A percentile compares a stretch with the other conserved stretches of the same genome.
Conservation (phyloP, 2,113 vertebrate genomes). For the Chascanopsetta lugubris region DNA sequence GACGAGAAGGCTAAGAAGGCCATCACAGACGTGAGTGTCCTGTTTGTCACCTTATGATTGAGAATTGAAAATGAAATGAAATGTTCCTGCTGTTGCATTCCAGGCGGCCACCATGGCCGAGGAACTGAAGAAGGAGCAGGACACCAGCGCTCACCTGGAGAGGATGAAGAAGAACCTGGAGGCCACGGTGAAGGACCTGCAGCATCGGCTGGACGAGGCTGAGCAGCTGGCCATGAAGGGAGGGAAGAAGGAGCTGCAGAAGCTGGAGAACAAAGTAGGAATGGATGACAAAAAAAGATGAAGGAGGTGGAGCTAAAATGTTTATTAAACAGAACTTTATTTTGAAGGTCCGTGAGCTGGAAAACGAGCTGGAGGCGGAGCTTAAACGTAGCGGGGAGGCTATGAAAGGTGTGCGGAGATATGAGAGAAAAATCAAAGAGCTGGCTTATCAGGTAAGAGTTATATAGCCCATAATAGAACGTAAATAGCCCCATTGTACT, state of each 20-base stretch:
- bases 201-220: constrained; percentile 43
- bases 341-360: constrained; percentile 54
- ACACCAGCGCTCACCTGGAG: constrained; percentile 87
- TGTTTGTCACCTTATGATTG: neutral
- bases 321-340: neutral
- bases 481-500: too few relatives aligned
- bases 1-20: constrained; percentile 72
- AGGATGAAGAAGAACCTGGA: constrained; percentile 62
- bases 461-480: neutral
- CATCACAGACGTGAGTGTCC: constrained; percentile 63
- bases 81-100: neutral
- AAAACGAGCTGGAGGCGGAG: constrained; percentile 57
- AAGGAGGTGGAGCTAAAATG: neutral
- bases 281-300: neutral
- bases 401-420: constrained; percentile 49
- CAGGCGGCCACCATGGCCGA: constrained; percentile 86
- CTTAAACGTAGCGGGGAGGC: constrained; percentile 56
- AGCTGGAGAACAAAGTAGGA: constrained; percentile 51
- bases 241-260: constrained; percentile 55
- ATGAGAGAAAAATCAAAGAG: constrained; percentile 65
- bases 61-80: constrained; percentile 14
- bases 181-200: constrained; percentile 48
- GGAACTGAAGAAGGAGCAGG: constrained; percentile 89
- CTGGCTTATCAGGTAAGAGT: constrained; percentile 59
- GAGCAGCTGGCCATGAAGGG: constrained; percentile 59